Evolutionary conservation across 1,140 invertebrate genomes (phyloP).

Genomic region (Daktulosphaira vitifoliae): DNA sequence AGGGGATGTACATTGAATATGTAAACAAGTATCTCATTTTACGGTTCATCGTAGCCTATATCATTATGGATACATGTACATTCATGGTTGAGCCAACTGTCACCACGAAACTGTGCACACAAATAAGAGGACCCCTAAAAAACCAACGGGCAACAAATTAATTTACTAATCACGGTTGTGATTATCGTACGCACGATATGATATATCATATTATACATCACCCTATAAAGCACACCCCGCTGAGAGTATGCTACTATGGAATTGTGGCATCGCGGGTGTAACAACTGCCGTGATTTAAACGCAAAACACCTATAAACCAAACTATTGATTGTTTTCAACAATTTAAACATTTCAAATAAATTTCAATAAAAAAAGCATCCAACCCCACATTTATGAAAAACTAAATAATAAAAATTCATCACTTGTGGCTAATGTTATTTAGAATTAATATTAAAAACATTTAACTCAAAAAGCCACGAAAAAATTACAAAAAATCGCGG

Average conservation of each 20-base stretch:
- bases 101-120: constrained; percentile 14
- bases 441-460: too few relatives aligned
- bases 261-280: background rate
- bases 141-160: constrained; percentile 8
- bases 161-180: constrained; percentile 28
- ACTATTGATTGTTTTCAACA: too few relatives aligned
- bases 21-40: constrained; percentile 34
- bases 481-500: too few relatives aligned
- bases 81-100: constrained; percentile 11
- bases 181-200: constrained; percentile 29
- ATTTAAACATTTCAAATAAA: too few relatives aligned
- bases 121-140: background rate
- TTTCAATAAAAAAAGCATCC: too few relatives aligned
- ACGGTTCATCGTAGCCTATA: constrained; percentile 20
- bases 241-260: background rate
- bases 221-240: background rate
- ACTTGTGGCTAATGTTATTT: too few relatives aligned
- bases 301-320: too few relatives aligned
- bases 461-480: too few relatives aligned
- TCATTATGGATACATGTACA: background rate
- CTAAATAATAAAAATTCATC: too few relatives aligned
- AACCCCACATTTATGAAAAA: too few relatives aligned
- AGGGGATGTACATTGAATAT: constrained; percentile 24
- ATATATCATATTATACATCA: constrained; percentile 14
- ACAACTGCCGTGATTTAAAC: too few relatives aligned